phyloP scores from a whole-genome alignment of 2,888 invertebrate genomes.

The Macaria liturata region DNA sequence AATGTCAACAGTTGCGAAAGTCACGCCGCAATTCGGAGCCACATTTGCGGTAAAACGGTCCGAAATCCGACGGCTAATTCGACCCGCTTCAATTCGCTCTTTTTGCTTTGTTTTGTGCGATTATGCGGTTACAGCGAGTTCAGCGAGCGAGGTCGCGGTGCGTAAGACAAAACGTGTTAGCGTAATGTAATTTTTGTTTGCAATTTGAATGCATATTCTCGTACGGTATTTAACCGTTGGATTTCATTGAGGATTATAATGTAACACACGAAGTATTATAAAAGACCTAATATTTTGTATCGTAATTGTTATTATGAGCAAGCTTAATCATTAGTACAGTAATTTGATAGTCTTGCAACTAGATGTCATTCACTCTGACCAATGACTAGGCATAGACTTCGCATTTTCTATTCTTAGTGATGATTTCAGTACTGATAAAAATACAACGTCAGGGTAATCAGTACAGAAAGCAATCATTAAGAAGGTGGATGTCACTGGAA shows the following conservation, averaged over 20 bases:
- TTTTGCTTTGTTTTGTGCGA: slow-evolving; percentile 47
- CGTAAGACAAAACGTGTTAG: slow-evolving; percentile 40
- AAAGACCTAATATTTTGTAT: no score
- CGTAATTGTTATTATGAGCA: no score
- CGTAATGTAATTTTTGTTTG: slow-evolving; percentile 24
- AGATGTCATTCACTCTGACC: no score
- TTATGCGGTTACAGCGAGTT: slow-evolving; percentile 43
- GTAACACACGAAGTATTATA: no score
- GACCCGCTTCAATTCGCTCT: slow-evolving; percentile 54
- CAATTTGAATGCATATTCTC: neutral
- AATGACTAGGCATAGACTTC: no score
- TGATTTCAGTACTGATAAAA: no score
- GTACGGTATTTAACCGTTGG: neutral
- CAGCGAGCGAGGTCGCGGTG: slow-evolving; percentile 53
- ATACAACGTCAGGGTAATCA: slow-evolving; percentile 18
- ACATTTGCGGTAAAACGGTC: slow-evolving; percentile 63
- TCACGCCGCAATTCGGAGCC: slow-evolving; percentile 68
- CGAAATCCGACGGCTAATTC: slow-evolving; percentile 59
- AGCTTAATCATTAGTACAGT: no score
- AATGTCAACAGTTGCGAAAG: slow-evolving; percentile 74
- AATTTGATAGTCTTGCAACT: no score
- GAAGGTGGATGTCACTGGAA: slow-evolving; percentile 50
- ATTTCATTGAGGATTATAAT: neutral
- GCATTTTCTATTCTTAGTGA: no score
- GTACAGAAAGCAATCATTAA: slow-evolving; percentile 25